Conservation (phyloP, 2,888 invertebrate species). For the Protophormia terraenovae region DNA sequence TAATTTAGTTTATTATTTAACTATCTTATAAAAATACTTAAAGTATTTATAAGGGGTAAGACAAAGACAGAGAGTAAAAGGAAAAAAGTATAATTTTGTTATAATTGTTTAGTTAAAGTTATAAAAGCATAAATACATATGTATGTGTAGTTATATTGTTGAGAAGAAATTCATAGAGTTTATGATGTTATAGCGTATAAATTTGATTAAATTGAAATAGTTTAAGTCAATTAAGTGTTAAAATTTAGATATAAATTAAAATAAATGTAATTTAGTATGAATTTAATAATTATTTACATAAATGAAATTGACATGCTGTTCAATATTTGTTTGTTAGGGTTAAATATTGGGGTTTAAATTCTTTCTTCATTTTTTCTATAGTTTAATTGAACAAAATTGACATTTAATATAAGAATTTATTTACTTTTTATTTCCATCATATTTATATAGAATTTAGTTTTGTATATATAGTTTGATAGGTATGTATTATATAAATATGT, state of each 20-base stretch:
- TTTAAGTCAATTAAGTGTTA: conserved; percentile 18
- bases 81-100: background rate
- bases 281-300: conserved; percentile 42
- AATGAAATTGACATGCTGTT: conserved; percentile 61
- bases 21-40: conserved; percentile 36
- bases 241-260: conserved; percentile 12
- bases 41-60: conserved; percentile 12
- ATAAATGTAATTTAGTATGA: conserved; percentile 11
- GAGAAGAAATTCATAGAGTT: background rate
- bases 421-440: background rate
- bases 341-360: conserved; percentile 34
- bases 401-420: conserved; percentile 63
- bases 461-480: background rate
- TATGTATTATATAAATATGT: background rate
- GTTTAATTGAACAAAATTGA: conserved; percentile 72
- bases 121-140: conserved; percentile 37
- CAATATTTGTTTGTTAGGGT: conserved; percentile 34
- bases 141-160: background rate
- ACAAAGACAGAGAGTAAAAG: background rate
- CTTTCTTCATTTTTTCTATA: conserved; percentile 27
- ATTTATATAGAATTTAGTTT: conserved; percentile 23
- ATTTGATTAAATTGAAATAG: conserved; percentile 45
- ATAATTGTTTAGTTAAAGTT: conserved; percentile 18
- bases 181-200: background rate
- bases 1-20: conserved; percentile 10